A percentile compares a stretch with the other conserved stretches of the same genome.
These are phyloP conservation scores for Capromys pilorides DNA, from an alignment of 2,797 vertebrate genomes.

Conservation along the genomic window DNA sequence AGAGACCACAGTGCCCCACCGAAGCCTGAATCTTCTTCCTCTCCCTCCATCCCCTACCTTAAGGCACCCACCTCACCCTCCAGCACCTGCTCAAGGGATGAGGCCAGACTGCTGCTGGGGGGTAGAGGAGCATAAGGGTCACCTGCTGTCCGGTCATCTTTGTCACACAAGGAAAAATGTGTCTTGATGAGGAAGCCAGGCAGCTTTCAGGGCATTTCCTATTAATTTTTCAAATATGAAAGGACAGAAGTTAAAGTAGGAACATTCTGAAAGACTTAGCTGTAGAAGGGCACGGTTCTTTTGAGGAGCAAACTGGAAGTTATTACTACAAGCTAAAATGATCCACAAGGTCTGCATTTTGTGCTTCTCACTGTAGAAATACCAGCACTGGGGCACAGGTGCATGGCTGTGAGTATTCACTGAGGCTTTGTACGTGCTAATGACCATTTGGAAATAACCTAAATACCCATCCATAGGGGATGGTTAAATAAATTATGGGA, in stretches of 20 bases:
- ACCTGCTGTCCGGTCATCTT: neutral
- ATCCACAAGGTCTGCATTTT: neutral
- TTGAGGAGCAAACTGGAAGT: neutral
- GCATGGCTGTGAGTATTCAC: neutral
- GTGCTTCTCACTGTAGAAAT: neutral
- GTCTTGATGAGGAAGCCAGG: neutral
- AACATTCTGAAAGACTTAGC: neutral
- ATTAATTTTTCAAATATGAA: neutral
- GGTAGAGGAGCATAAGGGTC: neutral
- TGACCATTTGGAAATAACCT: neutral
- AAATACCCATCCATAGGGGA: neutral
- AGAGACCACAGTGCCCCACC: neutral
- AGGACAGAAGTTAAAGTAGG: neutral
- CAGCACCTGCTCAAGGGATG: neutral
- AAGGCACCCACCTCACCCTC: neutral
- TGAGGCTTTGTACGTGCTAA: neutral
- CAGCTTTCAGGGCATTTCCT: neutral
- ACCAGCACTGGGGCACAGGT: neutral
- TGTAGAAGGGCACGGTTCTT: neutral
- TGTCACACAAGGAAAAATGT: neutral
- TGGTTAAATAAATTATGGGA: neutral
- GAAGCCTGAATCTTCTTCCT: neutral
- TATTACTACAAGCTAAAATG: slow-evolving; percentile 33
- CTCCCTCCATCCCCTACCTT: neutral
- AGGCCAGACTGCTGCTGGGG: neutral